Base-by-base conservation (phyloP, 2,888 invertebrate genomes). In the Ophraella communa region DNA sequence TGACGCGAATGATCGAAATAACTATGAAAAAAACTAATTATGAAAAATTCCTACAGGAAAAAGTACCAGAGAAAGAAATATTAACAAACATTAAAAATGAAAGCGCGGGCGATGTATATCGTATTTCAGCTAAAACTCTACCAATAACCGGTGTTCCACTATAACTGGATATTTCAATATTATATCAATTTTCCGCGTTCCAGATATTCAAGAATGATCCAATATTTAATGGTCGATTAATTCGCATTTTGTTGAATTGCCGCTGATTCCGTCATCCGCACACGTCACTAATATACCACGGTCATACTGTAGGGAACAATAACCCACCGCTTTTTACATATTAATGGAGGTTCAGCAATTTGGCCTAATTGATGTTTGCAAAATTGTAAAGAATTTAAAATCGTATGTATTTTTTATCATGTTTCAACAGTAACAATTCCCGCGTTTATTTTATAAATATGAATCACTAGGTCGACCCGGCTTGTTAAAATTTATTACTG, bases 191-290 rank as follows among this genome's bases (percentile, higher is more conserved):
- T 39, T 49, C 49, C 58, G 21, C 35, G 39, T 49, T 58, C 23
- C 47, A 47, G 23, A 47, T 47, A 35, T 58, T 49, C 39, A 58
- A 58, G 47, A 35, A 58, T 58, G 58, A 49, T 58, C 58, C 58
- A 30, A 20, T 33, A 21, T 58, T 58, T 58, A 49, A 58, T 49
- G 58, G 58, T 49, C 58, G 49, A 58, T 49, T 58, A 44, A 49
- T n/a, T 35, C 21, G 11, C 35, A 21, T 58, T 49, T 49, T 58
- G 58, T 58, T 49, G 58, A 35, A 58, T 49, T 35, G 49, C 58
- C 49, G 58, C 27, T 57, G 45, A 45, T 45, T 20, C 21, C 14
- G 20, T 20, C 44, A 20, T 23, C 11, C 49, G 33, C 30, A 58
- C 49, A 49, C 49, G 44, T 58, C 49, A 58, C 8, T 17, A 30